A percentile compares a stretch with the other conserved stretches of the same genome.
phyloP scores from a whole-genome alignment of 2,888 invertebrate genomes.

The Heterodera filipjevi region DNA sequence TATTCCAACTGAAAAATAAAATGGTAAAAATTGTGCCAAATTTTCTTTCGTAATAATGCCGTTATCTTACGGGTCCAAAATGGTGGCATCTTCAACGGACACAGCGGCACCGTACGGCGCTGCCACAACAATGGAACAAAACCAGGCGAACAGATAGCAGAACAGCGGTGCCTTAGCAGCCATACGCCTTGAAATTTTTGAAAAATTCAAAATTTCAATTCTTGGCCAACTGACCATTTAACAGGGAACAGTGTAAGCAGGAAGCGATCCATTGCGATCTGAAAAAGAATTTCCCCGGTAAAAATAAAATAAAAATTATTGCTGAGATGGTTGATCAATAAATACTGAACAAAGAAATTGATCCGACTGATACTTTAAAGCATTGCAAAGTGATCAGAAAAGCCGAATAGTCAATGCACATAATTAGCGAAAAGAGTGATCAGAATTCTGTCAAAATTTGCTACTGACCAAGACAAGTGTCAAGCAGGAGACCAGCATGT shows the following conservation, averaged over 20 bases:
- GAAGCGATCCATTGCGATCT: slow-evolving; percentile 63
- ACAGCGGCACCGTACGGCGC: slow-evolving; percentile 62
- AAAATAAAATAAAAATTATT: no score
- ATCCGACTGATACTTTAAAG: background rate
- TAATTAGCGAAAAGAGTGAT: background rate
- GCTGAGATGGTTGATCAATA: no score
- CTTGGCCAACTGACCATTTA: slow-evolving; percentile 48
- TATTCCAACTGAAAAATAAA: slow-evolving; percentile 26
- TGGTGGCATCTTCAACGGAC: slow-evolving; percentile 50
- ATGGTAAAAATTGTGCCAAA: background rate
- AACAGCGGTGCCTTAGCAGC: slow-evolving; percentile 60
- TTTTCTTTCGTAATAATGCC: slow-evolving; percentile 28
- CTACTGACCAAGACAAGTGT: slow-evolving; percentile 50
- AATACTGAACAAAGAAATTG: no score
- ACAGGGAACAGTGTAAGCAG: slow-evolving; percentile 63
- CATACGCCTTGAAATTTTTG: slow-evolving; percentile 49
- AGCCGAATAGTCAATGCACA: background rate
- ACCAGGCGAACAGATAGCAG: slow-evolving; percentile 60
- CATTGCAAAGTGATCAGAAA: background rate
- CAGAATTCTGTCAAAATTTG: background rate
- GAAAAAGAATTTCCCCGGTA: slow-evolving; percentile 21
- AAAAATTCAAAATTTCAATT: background rate
- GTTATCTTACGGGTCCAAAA: slow-evolving; percentile 59
- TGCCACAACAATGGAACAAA: slow-evolving; percentile 58
- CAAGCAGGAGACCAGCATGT: slow-evolving; percentile 63